phyloP scores from a whole-genome alignment of 1,140 invertebrate species.

The Drosophila sp. region DNA sequence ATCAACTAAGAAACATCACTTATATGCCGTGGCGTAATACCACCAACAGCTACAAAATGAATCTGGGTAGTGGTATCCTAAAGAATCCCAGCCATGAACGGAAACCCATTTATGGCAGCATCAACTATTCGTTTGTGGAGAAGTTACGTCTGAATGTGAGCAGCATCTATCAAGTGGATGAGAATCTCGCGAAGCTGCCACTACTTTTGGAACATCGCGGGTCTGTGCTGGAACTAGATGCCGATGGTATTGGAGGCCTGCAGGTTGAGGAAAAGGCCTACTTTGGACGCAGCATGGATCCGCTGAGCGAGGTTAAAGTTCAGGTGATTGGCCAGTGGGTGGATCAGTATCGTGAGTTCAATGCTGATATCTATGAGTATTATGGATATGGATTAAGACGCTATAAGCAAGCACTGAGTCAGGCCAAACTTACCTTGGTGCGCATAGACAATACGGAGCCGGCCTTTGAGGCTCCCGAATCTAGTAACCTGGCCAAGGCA shows the following conservation, averaged over 20 bases:
- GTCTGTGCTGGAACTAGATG: conserved; percentile 64
- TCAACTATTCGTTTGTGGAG: conserved; percentile 70
- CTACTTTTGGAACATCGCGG: conserved; percentile 70
- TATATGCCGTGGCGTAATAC: conserved; percentile 74
- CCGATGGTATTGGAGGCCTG: conserved; percentile 63
- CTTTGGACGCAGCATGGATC: conserved; percentile 73
- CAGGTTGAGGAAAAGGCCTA: conserved; percentile 68
- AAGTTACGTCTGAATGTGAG: conserved; percentile 66
- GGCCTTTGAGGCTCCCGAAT: conserved; percentile 67
- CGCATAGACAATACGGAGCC: conserved; percentile 72
- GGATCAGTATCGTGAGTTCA: conserved; percentile 68
- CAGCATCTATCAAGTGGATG: conserved; percentile 39
- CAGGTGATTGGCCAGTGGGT: conserved; percentile 76
- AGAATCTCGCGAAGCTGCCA: conserved; percentile 49
- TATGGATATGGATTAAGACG: conserved; percentile 64
- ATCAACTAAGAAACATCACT: conserved; percentile 69
- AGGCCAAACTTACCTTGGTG: conserved; percentile 56
- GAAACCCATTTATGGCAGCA: conserved; percentile 74
- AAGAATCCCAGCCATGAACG: conserved; percentile 66
- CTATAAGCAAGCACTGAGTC: conserved; percentile 43
- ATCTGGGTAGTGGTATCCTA: conserved; percentile 54
- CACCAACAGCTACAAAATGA: conserved; percentile 72
- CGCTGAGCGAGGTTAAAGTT: conserved; percentile 64
- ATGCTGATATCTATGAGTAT: conserved; percentile 75
- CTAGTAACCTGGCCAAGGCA: conserved; percentile 57